Evolutionary conservation across 2,113 vertebrate species (phyloP), one percentile per base, ranked within the genome.

Genomic region (Rhipidura dahli): DNA sequence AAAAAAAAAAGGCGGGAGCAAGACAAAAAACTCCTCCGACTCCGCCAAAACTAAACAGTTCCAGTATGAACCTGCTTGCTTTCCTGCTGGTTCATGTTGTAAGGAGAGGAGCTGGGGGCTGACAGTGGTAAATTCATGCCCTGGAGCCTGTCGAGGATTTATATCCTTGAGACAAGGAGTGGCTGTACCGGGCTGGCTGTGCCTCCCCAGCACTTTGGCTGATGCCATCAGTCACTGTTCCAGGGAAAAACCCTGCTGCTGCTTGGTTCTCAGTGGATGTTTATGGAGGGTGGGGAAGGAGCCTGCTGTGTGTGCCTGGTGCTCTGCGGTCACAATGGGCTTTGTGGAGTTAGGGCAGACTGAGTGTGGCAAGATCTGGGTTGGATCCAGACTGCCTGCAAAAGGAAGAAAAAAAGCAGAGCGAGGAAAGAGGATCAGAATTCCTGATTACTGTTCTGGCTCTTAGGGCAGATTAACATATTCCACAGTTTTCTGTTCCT

Each of bases 11-110:
- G 9, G 21, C 27, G 27, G 66, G 15, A 57, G 22, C 28, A 63
- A 78, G 10, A 19, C 40, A 42, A 70, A 82, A 80, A 65, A 1
- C 0, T 20, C 40, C 53, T 85, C 57, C 42, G 54, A 70, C 64
- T 81, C 33, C 89, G 93, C 90, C 95, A 94, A 83, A 89, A 90
- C 76, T 86, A 73, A 92, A 81, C 33, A 81, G 60, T 86, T 94
- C 95, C 42, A 83, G 86, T 90, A 56, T 54, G 30, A 92, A 95
- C 96, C 80, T 95, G 95, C 83, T 89, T 76, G 27, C 64, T 92
- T 89, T 90, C 59, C 68, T 81, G 79, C 89, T 89, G 76, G 72
- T 68, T 89, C 47, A 6, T 30, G 66, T 66, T 2, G 0, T 65
- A 44, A 89, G 27, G 59, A 19, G 1, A 69, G 50, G 42, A 90